Conservation (phyloP, 2,888 invertebrate genomes). For the Eupithecia vulgata region DNA sequence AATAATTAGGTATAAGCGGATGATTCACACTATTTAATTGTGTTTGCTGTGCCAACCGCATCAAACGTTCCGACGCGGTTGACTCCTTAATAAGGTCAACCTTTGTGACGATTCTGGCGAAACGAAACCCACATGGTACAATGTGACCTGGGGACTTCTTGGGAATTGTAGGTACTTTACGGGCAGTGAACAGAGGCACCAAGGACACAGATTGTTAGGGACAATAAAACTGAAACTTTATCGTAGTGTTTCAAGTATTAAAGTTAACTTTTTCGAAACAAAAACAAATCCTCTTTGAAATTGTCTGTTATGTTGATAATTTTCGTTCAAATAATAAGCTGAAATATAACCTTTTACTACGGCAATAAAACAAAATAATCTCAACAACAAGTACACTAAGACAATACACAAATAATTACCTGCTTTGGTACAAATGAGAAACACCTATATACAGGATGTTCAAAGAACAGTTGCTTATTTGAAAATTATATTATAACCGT, state of each 20-base stretch:
- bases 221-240: neutral
- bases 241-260: neutral
- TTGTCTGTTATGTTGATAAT: neutral
- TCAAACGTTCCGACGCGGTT: constrained; percentile 58
- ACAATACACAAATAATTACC: neutral
- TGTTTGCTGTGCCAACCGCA: constrained; percentile 61
- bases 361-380: neutral
- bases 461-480: neutral
- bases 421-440: neutral
- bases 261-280: neutral
- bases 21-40: constrained; percentile 68
- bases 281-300: neutral
- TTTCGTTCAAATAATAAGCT: neutral
- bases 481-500: neutral
- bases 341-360: neutral
- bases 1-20: constrained; percentile 51
- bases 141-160: constrained; percentile 3
- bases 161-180: neutral
- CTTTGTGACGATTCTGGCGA: constrained; percentile 62
- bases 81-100: constrained; percentile 68
- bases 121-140: neutral
- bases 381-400: neutral
- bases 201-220: neutral
- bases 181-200: neutral
- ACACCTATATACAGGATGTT: constrained; percentile 1